These are phyloP conservation scores for Drosophila demipolita DNA, from an alignment of 2,888 invertebrate genomes.

Conservation along the genomic window DNA sequence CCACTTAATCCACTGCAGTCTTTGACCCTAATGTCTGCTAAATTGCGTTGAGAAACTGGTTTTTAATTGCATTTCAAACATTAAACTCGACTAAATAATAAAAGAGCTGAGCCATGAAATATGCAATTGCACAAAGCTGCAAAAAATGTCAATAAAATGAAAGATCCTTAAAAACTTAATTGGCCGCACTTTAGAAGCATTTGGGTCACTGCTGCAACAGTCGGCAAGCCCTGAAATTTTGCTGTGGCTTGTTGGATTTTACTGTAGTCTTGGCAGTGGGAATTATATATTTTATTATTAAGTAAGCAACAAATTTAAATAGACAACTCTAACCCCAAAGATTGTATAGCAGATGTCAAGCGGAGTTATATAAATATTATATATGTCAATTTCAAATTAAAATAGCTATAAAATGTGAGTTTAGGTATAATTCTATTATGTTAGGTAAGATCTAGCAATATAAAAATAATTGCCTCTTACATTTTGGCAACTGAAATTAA, in stretches of 20 bases:
- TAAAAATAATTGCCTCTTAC: not conserved
- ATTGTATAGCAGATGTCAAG: not conserved
- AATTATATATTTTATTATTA: not conserved
- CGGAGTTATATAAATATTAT: not conserved
- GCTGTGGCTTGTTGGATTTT: conserved; percentile 7
- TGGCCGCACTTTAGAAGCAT: conserved; percentile 32
- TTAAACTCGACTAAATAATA: conserved; percentile 62
- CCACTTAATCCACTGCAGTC: not conserved
- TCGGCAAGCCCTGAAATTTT: conserved; percentile 8
- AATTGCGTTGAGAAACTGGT: conserved; percentile 38
- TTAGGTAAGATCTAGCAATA: not conserved
- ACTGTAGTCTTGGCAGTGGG: not conserved
- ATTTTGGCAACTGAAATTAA: not conserved
- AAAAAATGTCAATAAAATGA: conserved; percentile 21
- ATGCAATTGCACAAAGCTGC: conserved; percentile 48
- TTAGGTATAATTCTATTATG: not conserved
- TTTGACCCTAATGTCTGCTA: conserved; percentile 32
- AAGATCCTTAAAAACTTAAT: conserved; percentile 51
- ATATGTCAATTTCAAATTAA: not conserved
- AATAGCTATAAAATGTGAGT: not conserved
- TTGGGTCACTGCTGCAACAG: conserved; percentile 26
- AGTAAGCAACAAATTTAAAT: not conserved
- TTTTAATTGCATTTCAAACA: conserved; percentile 15
- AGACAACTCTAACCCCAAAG: not conserved
- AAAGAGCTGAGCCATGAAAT: conserved; percentile 63